Evolutionary conservation across 2,888 invertebrate genomes (phyloP), one percentile per base, ranked within the genome.

Genomic region (Agonopterix alstromeriana): DNA sequence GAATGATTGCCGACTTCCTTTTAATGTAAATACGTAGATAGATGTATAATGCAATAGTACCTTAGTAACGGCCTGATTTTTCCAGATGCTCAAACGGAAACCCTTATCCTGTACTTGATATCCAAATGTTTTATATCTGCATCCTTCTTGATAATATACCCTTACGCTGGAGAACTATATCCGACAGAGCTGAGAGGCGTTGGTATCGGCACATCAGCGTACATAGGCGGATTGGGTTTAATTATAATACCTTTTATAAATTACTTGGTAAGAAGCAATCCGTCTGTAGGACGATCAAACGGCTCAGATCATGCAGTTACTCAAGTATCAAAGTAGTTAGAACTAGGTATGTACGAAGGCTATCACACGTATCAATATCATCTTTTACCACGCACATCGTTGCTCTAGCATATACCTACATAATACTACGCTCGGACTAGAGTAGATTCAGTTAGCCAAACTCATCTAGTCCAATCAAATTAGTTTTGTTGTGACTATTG

Each of bases 221-320:
- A 97, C 73, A 94, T 97, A 58, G 97, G 95, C 47, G 97, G 97
- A 47, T 86, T 96, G 54, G 97, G 97, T 40, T 89, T 97, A 43
- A 94, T 96, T 55, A 92, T 96, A 48, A 97, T 97, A 72, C 97
- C 97, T 9, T 97, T 97, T 79, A 93, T 97, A 53, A 97, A 95
- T 48, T 97, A 97, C 79, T 90, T 97, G 91, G 96, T 96, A 90
- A 90, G 91, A 54, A 40, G 11, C 27, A 27, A 27, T 27, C 27
- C 27, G 27, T 27, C 27, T 27, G 27, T 36, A 36, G 27, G 7
- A 27, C 27, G 27, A 27, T 12, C 9, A 12, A 42, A 9, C 12
- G 12, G n/a, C 11, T 4, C 9, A 12, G 10, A 9, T 42, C n/a
- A 42, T 42, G 14, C 11, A 11, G 42, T 11, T 9, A 27, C 27